These are phyloP conservation scores for Thaleichthys pacificus DNA, from an alignment of 2,797 vertebrate species.

Conservation along the genomic window DNA sequence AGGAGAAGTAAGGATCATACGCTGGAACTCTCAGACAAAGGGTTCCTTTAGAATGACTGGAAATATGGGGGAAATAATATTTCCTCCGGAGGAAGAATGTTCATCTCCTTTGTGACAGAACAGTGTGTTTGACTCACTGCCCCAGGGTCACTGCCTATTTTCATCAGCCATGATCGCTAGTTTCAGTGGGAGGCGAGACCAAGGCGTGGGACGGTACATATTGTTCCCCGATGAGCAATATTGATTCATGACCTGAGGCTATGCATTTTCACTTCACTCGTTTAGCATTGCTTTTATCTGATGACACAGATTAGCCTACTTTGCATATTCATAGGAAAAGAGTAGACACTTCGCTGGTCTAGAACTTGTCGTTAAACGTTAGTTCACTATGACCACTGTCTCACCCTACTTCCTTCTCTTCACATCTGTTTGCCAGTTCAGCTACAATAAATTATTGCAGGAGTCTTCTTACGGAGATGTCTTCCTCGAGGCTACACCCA, in stretches of 20 bases:
- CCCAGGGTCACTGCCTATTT: conserved; percentile 54
- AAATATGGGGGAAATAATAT: conserved; percentile 65
- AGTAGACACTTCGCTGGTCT: conserved; percentile 3
- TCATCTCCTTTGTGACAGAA: conserved; percentile 59
- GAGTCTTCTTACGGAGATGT: neutral
- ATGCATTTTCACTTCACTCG: conserved; percentile 33
- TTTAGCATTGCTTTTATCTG: neutral
- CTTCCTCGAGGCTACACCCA: neutral
- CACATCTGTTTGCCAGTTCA: no score
- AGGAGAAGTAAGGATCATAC: conserved; percentile 72
- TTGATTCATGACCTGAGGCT: conserved; percentile 58
- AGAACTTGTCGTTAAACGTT: neutral
- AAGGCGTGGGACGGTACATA: conserved; percentile 53
- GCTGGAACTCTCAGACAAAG: conserved; percentile 72
- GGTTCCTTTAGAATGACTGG: conserved; percentile 60
- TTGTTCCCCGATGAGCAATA: conserved; percentile 54
- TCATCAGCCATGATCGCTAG: conserved; percentile 59
- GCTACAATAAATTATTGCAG: conserved; percentile 8
- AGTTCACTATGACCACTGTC: neutral
- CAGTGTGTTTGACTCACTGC: conserved; percentile 57
- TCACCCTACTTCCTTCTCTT: no score
- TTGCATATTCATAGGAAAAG: neutral
- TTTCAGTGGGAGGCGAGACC: conserved; percentile 34
- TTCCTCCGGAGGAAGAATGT: conserved; percentile 65
- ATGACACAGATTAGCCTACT: neutral